Base-by-base conservation (phyloP, 2,113 vertebrate species). In the Columba janthina region DNA sequence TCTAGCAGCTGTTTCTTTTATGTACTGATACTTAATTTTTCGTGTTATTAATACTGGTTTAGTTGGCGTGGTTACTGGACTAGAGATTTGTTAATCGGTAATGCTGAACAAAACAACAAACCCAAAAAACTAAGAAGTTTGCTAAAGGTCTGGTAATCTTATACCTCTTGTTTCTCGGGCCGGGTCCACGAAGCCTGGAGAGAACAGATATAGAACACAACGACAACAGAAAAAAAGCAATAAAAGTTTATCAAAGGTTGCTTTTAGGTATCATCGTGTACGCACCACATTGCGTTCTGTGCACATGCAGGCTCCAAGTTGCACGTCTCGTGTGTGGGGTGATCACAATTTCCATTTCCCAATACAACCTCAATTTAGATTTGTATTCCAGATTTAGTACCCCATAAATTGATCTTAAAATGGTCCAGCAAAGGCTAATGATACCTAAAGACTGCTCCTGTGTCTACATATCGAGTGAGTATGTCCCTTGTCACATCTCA, bases 131-230 rank as follows among this genome's bases (percentile, higher is more conserved):
- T 98, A 98, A 96, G 71, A 82, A 92, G 96, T 96, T 97, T 98
- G 98, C 98, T 99, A 99, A 97, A 80, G 94, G 58, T 97, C 97
- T 98, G 97, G 97, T 97, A 98, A 98, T 98, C 97, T 97, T 96
- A 98, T 99, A 99, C 99, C 99, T 99, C 99, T 98, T 99, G 99
- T 93, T 99, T 99, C 98, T 99, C 99, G 93, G 99, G 99, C 97
- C 99, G 99, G 98, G 99, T 99, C 99, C 99, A 99, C 94, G 99
- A 99, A 97, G 99, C 99, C 99, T 99, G 99, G 97, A 98, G 98
- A 99, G 97, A 98, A 99, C 98, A 99, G 98, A 99, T 98, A 99
- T 97, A 99, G 98, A 99, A 98, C 97, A 99, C 97, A 97, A 99
- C 98, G 98, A 97, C 97, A 94, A 94, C 89, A 83, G 75, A 50